Conservation (phyloP, 2,888 invertebrate species). For the Leptodirus hochenwartii region DNA sequence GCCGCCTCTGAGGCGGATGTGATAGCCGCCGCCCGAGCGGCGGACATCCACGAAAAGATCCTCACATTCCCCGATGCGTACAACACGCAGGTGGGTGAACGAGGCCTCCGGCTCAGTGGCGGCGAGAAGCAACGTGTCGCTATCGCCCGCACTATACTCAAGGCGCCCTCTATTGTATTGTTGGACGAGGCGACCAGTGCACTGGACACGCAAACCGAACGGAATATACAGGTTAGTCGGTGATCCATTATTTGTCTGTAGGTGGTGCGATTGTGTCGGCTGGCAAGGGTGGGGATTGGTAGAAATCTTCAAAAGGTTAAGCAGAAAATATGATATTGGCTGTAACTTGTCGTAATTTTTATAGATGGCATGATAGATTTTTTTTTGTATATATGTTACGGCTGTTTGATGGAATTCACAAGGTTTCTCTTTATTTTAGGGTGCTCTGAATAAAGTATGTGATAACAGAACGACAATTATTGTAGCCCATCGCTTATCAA, state of each 20-base stretch:
- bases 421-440: conserved; percentile 24
- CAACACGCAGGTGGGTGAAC: conserved; percentile 80
- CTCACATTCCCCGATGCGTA: conserved; percentile 80
- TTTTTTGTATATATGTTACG: too few relatives aligned
- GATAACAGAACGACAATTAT: conserved; percentile 80
- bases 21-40: conserved; percentile 73
- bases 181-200: conserved; percentile 94
- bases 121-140: conserved; percentile 97
- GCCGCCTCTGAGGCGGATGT: conserved; percentile 65
- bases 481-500: conserved; percentile 87
- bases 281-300: too few relatives aligned
- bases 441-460: conserved; percentile 59
- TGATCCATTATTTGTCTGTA: too few relatives aligned
- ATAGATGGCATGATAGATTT: too few relatives aligned
- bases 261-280: too few relatives aligned
- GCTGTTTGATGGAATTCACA: too few relatives aligned
- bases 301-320: too few relatives aligned
- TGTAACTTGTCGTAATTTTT: too few relatives aligned
- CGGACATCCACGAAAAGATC: conserved; percentile 88
- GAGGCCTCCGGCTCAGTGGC: conserved; percentile 86
- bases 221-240: conserved; percentile 61
- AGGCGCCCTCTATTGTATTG: conserved; percentile 76
- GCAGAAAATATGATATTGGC: too few relatives aligned
- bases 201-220: conserved; percentile 86
- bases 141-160: conserved; percentile 86